Conservation (phyloP, 2,113 vertebrate genomes). For the Indicator indicator region DNA sequence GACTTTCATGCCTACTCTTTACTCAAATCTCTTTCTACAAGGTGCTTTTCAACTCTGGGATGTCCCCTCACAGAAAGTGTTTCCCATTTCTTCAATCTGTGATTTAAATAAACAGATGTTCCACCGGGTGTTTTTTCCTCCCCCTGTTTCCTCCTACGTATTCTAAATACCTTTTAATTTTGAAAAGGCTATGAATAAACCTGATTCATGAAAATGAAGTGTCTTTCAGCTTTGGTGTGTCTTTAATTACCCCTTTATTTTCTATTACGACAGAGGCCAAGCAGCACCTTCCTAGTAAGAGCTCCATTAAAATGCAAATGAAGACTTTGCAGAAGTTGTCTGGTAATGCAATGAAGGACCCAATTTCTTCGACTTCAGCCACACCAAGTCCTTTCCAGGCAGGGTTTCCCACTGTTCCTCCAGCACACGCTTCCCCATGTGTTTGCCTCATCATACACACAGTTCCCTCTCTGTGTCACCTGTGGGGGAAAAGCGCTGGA, state of each 20-base stretch:
- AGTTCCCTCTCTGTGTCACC: neutral
- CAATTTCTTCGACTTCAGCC: neutral
- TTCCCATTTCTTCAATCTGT: neutral
- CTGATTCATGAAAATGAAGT: conserved; percentile 15
- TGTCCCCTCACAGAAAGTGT: neutral
- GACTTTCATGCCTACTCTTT: neutral
- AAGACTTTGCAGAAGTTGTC: conserved; percentile 30
- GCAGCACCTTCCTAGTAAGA: conserved; percentile 54
- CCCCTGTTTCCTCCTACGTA: neutral
- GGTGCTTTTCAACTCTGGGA: neutral
- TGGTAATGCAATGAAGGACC: neutral
- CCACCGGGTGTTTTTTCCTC: neutral
- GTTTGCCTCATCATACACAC: rapidly evolving
- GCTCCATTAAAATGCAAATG: conserved; percentile 61
- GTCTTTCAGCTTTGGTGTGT: neutral
- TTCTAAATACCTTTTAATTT: conserved; percentile 33
- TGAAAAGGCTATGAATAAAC: neutral
- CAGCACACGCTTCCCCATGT: rapidly evolving
- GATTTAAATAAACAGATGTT: conserved; percentile 21
- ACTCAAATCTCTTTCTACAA: neutral
- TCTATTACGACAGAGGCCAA: neutral
- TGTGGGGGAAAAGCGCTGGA: neutral
- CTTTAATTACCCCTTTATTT: conserved; percentile 39
- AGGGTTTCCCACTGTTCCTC: neutral
- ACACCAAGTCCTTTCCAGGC: rapidly evolving